phyloP scores from a whole-genome alignment of 2,888 invertebrate genomes.

The Steinernema hermaphroditum region DNA sequence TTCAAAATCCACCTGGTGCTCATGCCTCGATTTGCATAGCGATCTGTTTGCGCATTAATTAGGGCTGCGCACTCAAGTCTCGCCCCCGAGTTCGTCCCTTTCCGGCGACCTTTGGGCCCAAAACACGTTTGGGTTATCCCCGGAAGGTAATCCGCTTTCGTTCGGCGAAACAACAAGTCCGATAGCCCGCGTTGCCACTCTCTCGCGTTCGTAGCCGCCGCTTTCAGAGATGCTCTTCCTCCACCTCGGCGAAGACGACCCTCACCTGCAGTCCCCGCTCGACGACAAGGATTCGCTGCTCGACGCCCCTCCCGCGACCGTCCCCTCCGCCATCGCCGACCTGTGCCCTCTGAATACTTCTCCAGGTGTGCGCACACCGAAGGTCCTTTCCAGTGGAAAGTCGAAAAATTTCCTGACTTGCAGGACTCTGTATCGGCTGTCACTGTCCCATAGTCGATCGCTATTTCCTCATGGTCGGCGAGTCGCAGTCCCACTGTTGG shows the following conservation, averaged over 20 bases:
- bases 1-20: constrained; percentile 27
- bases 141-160: constrained; percentile 24
- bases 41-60: constrained; percentile 32
- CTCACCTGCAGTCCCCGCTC: background rate
- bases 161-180: background rate
- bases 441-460: constrained; percentile 39
- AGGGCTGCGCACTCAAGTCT: background rate
- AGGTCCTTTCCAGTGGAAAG: background rate
- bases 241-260: constrained; percentile 7
- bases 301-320: background rate
- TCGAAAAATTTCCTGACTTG: background rate
- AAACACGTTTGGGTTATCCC: constrained; percentile 26
- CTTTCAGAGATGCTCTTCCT: constrained; percentile 13
- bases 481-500: constrained; percentile 35
- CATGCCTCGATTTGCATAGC: constrained; percentile 8
- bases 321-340: background rate
- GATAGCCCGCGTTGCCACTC: background rate
- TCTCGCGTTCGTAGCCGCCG: background rate
- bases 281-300: constrained; percentile 1
- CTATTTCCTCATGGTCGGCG: constrained; percentile 46
- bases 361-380: constrained; percentile 1
- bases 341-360: background rate
- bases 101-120: constrained; percentile 10
- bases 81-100: background rate
- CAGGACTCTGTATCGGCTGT: constrained; percentile 30